Percentiles rank a stretch among this genome's conserved stretches.
phyloP scores from a whole-genome alignment of 2,797 vertebrate genomes.

The Gambusia yucatana region DNA sequence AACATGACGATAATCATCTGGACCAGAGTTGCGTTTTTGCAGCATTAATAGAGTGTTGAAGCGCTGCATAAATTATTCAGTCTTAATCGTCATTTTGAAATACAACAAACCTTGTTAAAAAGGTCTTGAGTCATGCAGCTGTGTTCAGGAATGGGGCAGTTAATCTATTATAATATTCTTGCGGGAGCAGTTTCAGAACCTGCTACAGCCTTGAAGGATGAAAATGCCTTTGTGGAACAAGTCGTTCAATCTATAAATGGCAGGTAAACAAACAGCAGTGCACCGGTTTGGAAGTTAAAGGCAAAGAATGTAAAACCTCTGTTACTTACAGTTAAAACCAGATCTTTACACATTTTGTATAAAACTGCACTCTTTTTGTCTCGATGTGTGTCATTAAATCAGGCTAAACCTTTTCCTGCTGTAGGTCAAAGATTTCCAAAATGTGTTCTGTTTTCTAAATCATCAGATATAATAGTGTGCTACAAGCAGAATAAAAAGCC shows the following conservation, averaged over 20 bases:
- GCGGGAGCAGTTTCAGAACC: constrained; percentile 56
- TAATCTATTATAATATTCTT: constrained; percentile 61
- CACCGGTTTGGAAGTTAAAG: constrained; percentile 53
- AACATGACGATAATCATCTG: constrained; percentile 4
- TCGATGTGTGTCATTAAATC: not conserved
- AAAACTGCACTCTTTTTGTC: not conserved
- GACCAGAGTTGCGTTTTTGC: constrained; percentile 15
- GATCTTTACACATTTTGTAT: not conserved
- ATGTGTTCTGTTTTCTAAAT: not conserved
- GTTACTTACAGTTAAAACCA: not conserved
- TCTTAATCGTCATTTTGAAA: constrained; percentile 68
- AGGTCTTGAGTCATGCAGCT: constrained; percentile 56
- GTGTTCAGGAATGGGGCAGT: constrained; percentile 56
- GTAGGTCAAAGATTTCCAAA: not conserved
- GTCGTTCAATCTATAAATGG: constrained; percentile 58
- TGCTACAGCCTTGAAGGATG: constrained; percentile 69
- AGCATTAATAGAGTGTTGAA: constrained; percentile 64
- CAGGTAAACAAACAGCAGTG: constrained; percentile 38
- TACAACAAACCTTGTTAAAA: constrained; percentile 61
- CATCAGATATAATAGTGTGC: not conserved
- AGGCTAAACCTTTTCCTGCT: not conserved
- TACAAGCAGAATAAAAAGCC: not conserved
- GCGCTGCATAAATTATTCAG: constrained; percentile 78
- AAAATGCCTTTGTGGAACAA: constrained; percentile 58
- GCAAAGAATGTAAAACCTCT: constrained; percentile 47